Base-by-base conservation (phyloP, 1,140 invertebrate genomes). In the Cydia fagiglandana region DNA sequence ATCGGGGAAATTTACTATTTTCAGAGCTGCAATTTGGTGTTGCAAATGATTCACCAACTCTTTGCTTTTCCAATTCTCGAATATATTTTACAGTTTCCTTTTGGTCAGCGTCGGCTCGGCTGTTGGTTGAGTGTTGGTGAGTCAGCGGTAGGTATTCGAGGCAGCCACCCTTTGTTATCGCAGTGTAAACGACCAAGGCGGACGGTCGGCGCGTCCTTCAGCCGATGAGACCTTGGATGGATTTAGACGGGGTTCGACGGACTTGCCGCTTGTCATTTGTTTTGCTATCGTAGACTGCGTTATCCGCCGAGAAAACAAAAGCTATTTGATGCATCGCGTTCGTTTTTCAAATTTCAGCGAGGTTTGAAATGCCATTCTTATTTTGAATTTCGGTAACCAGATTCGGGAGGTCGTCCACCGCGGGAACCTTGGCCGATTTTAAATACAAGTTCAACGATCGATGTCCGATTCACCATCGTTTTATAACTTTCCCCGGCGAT, bases 181-280 rank as follows among this genome's bases (percentile, higher is more conserved):
- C 85, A 87, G 83, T 88, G 89, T 91, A 84, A 92, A 91, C 83
- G 88, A 90, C 88, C 88, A 84, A 82, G 84, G 82, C 86, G 80
- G 85, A 79, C 86, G 87, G 88, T 79, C 90, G 88, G 80, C 83
- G 83, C 86, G 91, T 89, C 90, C 90, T 92, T 92, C 89, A 92
- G 88, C 83, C 79, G 83, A 76, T 77, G 83, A 89, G 88, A 88
- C 90, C 90, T 92, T 91, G 89, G 87, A 85, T 91, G 88, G 83
- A 90, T 92, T 91, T 92, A 92, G 90, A 86, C 85, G 84, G 85
- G 78, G 90, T 91, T 91, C 90, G 89, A 87, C 80, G 86, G 85
- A 91, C 90, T 91, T 84, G 74, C 45, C 56, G 75, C 75, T 79
- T 81, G 84, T 82, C 80, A 84, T 85, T 90, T 80, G 83, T 88